Conservation (phyloP, 2,113 vertebrate genomes). For the Xiphorhynchus elegans region DNA sequence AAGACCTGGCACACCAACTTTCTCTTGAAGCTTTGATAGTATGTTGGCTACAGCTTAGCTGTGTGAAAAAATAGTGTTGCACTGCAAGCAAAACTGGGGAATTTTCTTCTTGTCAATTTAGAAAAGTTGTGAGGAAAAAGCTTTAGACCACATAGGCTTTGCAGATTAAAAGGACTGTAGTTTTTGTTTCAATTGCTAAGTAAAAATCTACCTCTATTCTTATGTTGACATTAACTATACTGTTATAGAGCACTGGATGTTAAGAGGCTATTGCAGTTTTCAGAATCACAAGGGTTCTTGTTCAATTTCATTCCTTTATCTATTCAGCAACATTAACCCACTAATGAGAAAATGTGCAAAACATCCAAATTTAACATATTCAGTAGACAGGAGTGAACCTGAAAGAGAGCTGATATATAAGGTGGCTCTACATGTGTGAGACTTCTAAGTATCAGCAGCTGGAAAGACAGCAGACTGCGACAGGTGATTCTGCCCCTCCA, state of each 20-base stretch:
- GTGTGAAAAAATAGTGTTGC: conserved; percentile 41
- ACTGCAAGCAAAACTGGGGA: conserved; percentile 12
- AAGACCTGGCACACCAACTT: conserved; percentile 12
- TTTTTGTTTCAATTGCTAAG: neutral
- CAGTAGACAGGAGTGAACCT: neutral
- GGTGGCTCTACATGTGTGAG: neutral
- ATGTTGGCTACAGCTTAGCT: conserved; percentile 7
- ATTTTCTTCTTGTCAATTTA: conserved; percentile 25
- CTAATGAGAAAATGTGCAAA: neutral
- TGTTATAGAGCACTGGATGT: neutral
- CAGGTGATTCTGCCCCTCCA: neutral
- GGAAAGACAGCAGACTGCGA: neutral
- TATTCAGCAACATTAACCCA: neutral
- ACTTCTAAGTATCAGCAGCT: neutral
- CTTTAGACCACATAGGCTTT: neutral
- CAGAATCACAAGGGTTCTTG: neutral
- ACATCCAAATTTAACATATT: neutral
- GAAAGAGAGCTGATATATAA: neutral
- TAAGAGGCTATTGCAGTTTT: neutral
- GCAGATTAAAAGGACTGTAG: neutral
- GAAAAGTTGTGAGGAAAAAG: neutral
- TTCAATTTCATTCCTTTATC: neutral
- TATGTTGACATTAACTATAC: neutral
- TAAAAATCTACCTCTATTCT: neutral
- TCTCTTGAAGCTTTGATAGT: conserved; percentile 49